phyloP scores from a whole-genome alignment of 2,888 invertebrate species.

The Trissolcus brochymenae region DNA sequence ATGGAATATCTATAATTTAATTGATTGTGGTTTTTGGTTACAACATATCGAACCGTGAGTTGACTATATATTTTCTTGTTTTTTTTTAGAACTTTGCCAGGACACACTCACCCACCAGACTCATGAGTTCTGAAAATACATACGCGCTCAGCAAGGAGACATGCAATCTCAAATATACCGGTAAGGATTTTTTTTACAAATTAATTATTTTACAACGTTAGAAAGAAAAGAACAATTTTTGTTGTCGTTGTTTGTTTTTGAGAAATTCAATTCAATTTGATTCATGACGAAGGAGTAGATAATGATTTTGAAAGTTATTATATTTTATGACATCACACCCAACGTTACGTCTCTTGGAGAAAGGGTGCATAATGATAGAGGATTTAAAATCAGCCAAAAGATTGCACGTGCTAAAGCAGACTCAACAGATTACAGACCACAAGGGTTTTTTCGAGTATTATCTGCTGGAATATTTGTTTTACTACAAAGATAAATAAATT shows the following conservation, averaged over 20 bases:
- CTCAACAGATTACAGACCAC: slow-evolving; percentile 75
- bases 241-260: neutral
- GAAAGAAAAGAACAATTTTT: neutral
- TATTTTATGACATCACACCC: slow-evolving; percentile 27
- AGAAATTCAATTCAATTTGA: neutral
- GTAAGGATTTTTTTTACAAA: slow-evolving; percentile 64
- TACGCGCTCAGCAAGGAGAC: slow-evolving; percentile 75
- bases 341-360: slow-evolving; percentile 53
- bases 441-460: slow-evolving; percentile 69
- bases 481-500: slow-evolving; percentile 61
- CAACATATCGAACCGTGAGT: no score
- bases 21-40: no score
- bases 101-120: slow-evolving; percentile 75
- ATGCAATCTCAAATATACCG: slow-evolving; percentile 74
- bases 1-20: no score
- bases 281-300: neutral
- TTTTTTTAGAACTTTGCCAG: slow-evolving; percentile 73
- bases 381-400: slow-evolving; percentile 72
- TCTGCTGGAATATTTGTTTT: slow-evolving; percentile 60
- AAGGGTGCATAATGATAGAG: slow-evolving; percentile 74
- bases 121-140: slow-evolving; percentile 75
- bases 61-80: no score
- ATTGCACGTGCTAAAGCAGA: slow-evolving; percentile 67
- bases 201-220: no score
- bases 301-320: slow-evolving; percentile 22